These are phyloP conservation scores for Phytoseiulus persimilis DNA, from an alignment of 2,888 invertebrate genomes.

Conservation along the genomic window DNA sequence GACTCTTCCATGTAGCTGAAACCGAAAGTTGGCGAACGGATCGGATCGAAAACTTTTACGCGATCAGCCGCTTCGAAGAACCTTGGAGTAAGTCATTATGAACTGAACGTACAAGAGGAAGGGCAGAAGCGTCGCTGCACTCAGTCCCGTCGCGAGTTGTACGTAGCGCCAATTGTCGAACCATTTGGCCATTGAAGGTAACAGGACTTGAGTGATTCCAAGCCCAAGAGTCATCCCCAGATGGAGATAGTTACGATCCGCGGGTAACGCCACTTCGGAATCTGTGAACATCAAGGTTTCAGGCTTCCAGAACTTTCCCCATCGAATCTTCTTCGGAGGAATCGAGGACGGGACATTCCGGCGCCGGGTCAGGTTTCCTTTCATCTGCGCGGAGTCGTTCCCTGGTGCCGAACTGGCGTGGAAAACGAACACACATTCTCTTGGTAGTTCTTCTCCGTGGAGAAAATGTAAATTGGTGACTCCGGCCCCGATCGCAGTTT, in stretches of 20 bases:
- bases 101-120: background rate
- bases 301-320: no score
- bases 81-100: background rate
- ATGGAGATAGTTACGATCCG: constrained; percentile 25
- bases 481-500: no score
- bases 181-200: constrained; percentile 20
- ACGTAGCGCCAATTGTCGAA: constrained; percentile 27
- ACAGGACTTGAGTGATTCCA: constrained; percentile 8
- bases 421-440: no score
- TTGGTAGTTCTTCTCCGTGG: no score
- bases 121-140: background rate
- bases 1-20: constrained; percentile 28
- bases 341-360: no score
- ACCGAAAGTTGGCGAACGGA: background rate
- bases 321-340: no score
- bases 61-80: background rate
- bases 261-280: constrained; percentile 26
- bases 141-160: constrained; percentile 19
- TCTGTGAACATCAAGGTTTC: background rate
- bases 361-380: no score
- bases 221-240: constrained; percentile 26
- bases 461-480: no score
- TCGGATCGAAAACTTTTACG: background rate
- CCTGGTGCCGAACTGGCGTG: no score
- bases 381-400: no score